Conservation (phyloP, 2,113 vertebrate genomes). For the Lanius collurio region DNA sequence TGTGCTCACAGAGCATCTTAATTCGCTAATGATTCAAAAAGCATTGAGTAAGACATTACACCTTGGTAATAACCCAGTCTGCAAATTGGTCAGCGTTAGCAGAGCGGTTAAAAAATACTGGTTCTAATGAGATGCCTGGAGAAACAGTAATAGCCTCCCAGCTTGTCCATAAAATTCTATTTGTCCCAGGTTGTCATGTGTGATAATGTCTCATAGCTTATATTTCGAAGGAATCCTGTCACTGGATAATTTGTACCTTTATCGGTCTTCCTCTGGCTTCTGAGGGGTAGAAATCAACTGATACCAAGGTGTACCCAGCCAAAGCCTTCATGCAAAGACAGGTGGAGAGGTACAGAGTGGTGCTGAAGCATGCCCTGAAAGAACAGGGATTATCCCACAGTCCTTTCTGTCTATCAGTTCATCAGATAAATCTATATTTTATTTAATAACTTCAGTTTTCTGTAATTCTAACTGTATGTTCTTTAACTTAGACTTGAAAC, state of each 20-base stretch:
- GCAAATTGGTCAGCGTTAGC: background rate
- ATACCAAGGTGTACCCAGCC: background rate
- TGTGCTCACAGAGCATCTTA: background rate
- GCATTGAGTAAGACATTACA: background rate
- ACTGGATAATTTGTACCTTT: background rate
- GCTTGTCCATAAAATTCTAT: background rate
- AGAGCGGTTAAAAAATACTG: background rate
- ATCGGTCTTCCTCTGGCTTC: background rate
- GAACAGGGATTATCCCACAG: background rate
- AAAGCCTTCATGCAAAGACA: background rate
- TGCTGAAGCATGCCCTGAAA: background rate
- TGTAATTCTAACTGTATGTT: background rate
- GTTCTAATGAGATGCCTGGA: background rate
- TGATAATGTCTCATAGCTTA: background rate
- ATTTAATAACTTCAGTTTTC: background rate
- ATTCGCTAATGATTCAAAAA: background rate
- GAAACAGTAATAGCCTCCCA: background rate
- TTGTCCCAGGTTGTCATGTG: background rate
- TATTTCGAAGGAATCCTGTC: background rate
- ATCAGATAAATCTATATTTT: background rate
- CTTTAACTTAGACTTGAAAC: background rate
- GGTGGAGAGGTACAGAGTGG: background rate
- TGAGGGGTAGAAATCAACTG: background rate
- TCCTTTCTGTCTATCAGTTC: background rate
- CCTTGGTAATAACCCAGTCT: background rate